Base-by-base conservation (phyloP, 2,888 invertebrate genomes). In the Agrochola circellaris region DNA sequence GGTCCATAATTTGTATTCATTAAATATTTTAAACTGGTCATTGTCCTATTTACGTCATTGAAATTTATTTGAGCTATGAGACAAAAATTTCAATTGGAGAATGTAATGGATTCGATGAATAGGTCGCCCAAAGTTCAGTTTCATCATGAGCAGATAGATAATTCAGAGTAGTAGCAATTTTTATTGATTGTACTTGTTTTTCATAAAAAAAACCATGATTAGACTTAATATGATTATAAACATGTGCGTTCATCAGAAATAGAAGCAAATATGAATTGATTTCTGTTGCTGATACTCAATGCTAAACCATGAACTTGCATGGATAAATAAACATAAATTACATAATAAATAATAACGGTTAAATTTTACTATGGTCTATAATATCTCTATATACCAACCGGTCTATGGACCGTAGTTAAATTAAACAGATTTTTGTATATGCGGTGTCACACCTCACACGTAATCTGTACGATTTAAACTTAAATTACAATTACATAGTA, bases 41-140 rank as follows among this genome's bases (percentile, higher is more conserved):
- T 20, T 73, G 81, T 61, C 73, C 84, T 84, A 83, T 80, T 73
- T 67, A 54, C 58, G 77, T 56, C 38, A 82, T 60, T 77, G 60
- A 62, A 75, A 73, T 81, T 77, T 48, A 80, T 79, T 75, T 65
- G 71, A 65, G 69, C 17, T 64, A 73, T 75, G 73, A 64, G 78
- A 58, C 77, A 65, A 75, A 78, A 65, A 51, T 23, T 60, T 78
- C 79, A 74, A 77, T 81, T 78, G 81, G 64, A 65, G 75, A 79
- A 71, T 78, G 71, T 76, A 73, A 75, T 74, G 45, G 70, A 75
- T 58, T 73, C 73, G 56, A 77, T 77, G 61, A 56, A 72, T 61
- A 62, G 82, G 66, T 86, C 73, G 17, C 38, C 30, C 54, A 42
- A 58, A 73, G 85, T 73, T 84, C 77, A 76, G 20, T 67, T 71